Conservation (phyloP, 2,888 invertebrate genomes). For the Chrysolina oricalcia region DNA sequence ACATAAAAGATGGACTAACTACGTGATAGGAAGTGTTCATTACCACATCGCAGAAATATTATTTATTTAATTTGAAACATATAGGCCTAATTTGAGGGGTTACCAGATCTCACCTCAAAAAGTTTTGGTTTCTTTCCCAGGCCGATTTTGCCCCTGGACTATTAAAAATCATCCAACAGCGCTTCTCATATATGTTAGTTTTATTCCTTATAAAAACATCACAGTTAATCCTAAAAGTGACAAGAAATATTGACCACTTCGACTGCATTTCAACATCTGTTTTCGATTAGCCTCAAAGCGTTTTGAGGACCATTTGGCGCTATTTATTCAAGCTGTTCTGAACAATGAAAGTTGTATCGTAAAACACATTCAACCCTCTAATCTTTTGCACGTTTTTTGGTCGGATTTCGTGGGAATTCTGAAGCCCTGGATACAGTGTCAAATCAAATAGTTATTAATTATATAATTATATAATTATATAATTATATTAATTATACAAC, state of each 20-base stretch:
- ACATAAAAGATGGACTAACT: too few species aligned
- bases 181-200: conserved; percentile 1
- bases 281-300: conserved; percentile 12
- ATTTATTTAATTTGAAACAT: too few species aligned
- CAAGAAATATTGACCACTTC: conserved; percentile 41
- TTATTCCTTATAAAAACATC: conserved; percentile 12
- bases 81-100: too few species aligned
- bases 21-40: too few species aligned
- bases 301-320: conserved; percentile 25
- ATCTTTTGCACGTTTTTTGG: conserved; percentile 22
- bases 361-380: conserved; percentile 23
- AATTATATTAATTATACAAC: too few species aligned
- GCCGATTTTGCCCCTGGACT: background rate
- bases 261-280: conserved; percentile 35
- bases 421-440: background rate
- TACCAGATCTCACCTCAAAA: too few species aligned
- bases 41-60: too few species aligned
- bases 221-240: conserved; percentile 20
- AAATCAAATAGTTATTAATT: too few species aligned
- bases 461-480: too few species aligned
- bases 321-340: conserved; percentile 21
- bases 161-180: background rate
- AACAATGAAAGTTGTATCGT: conserved; percentile 28
- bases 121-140: too few species aligned
- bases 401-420: background rate